A percentile compares a stretch with the other conserved stretches of the same genome.
Conservation (phyloP, 2,797 vertebrate genomes). For the Micromesistius poutassou region DNA sequence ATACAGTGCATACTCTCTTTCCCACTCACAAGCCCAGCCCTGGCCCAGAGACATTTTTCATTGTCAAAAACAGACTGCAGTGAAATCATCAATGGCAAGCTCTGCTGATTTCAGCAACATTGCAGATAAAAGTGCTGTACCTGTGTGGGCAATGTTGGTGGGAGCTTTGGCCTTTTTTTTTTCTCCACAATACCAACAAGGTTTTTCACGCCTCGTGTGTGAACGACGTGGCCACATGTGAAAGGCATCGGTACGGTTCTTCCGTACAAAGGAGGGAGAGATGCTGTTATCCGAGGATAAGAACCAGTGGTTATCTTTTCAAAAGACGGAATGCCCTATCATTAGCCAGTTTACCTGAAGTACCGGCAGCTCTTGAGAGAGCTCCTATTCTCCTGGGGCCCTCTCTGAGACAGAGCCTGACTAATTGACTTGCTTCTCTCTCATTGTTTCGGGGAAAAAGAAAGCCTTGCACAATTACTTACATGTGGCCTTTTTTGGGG, state of each 20-base stretch:
- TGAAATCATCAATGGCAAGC: constrained; percentile 63
- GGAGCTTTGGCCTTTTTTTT: constrained; percentile 43
- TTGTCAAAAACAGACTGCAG: constrained; percentile 71
- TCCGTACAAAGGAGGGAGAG: no score
- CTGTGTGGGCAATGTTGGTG: constrained; percentile 57
- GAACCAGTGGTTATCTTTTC: not conserved
- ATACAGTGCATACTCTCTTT: not conserved
- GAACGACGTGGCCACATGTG: no score
- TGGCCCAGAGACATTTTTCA: constrained; percentile 72
- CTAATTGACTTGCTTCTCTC: constrained; percentile 31
- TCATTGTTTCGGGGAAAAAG: constrained; percentile 37
- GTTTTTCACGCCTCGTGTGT: no score
- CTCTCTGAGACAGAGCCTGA: not conserved
- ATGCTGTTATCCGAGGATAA: no score
- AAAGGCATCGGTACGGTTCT: no score
- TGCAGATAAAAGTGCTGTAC: constrained; percentile 62
- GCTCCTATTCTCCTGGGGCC: not conserved
- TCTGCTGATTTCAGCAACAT: constrained; percentile 77
- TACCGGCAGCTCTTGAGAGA: not conserved
- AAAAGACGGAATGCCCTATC: constrained; percentile 29
- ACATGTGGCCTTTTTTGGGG: constrained; percentile 57
- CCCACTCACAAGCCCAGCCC: constrained; percentile 12
- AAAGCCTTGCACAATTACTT: constrained; percentile 54
- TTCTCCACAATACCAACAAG: constrained; percentile 59
- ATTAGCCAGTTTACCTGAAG: not conserved